phyloP scores from a whole-genome alignment of 2,113 vertebrate genomes.

The Callopanchax toddi region DNA sequence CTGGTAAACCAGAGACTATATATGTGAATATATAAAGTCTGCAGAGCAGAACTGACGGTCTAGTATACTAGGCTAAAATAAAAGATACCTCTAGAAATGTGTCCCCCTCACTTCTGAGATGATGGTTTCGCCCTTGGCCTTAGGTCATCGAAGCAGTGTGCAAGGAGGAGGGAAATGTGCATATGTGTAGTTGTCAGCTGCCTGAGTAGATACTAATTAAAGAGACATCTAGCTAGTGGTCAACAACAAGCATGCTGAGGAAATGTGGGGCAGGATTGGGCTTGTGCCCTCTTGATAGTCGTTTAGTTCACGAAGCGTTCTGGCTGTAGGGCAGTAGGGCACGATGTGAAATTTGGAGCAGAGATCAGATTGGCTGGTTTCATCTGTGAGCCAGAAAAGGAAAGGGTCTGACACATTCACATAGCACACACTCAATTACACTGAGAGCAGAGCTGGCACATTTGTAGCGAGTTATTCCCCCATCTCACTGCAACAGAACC shows the following conservation, averaged over 20 bases:
- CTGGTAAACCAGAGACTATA: too few species aligned
- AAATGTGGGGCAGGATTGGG: conserved; percentile 50
- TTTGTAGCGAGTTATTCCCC: conserved; percentile 32
- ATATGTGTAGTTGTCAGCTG: conserved; percentile 44
- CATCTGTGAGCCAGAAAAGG: conserved; percentile 12
- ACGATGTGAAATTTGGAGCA: conserved; percentile 35
- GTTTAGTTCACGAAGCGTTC: conserved; percentile 23
- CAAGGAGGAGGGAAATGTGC: conserved; percentile 8
- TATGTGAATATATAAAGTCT: too few species aligned
- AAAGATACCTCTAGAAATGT: too few species aligned
- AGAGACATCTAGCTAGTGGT: conserved; percentile 52
- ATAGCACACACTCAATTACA: conserved; percentile 22
- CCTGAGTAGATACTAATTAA: conserved; percentile 54
- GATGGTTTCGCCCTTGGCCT: too few species aligned
- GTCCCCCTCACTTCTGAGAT: too few species aligned
- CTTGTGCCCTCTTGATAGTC: conserved; percentile 28
- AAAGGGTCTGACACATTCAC: conserved; percentile 4
- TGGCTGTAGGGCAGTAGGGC: conserved; percentile 55
- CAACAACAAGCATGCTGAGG: conserved; percentile 42
- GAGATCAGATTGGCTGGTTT: conserved; percentile 37
- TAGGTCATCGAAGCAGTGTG: conserved; percentile 21
- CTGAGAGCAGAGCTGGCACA: conserved; percentile 22
- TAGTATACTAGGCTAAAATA: too few species aligned
- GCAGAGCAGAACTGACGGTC: too few species aligned
- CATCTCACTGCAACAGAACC: conserved; percentile 42